Evolutionary conservation across 2,888 invertebrate genomes (phyloP).

Genomic region (Pachydiplax longipennis): DNA sequence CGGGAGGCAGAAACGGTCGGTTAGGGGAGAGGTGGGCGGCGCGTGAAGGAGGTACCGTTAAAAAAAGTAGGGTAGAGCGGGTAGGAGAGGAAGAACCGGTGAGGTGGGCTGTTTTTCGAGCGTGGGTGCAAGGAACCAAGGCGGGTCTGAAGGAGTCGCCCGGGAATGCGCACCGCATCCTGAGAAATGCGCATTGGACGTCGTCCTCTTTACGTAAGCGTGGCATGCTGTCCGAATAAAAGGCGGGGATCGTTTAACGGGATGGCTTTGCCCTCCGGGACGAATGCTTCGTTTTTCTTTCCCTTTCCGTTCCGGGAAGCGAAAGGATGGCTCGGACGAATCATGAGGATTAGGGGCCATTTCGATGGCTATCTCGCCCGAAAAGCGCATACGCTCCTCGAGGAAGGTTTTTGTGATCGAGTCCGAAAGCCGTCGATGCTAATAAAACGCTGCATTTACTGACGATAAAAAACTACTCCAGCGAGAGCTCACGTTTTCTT

Average conservation of each 20-base stretch:
- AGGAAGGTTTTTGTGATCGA: too few species aligned
- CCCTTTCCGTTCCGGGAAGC: not conserved
- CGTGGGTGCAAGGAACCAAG: constrained; percentile 32
- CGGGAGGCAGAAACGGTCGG: not conserved
- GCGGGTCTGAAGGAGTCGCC: not conserved
- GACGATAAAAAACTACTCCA: too few species aligned
- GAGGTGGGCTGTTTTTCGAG: not conserved
- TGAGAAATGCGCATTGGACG: constrained; percentile 3
- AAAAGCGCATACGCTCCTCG: not conserved
- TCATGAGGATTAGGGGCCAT: not conserved
- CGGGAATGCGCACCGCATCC: not conserved
- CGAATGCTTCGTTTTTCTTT: not conserved
- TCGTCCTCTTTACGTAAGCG: not conserved
- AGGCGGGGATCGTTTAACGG: not conserved
- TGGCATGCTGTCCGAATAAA: not conserved
- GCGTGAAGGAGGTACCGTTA: not conserved
- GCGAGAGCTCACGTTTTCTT: too few species aligned
- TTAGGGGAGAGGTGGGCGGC: not conserved
- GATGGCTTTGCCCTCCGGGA: not conserved
- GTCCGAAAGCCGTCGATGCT: too few species aligned
- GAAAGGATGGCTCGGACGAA: not conserved
- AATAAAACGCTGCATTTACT: too few species aligned
- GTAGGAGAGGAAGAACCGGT: not conserved
- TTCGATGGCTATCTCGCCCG: not conserved
- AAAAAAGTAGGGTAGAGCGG: not conserved